Conservation (phyloP, 2,888 invertebrate species). For the Cheilosia impressa region DNA sequence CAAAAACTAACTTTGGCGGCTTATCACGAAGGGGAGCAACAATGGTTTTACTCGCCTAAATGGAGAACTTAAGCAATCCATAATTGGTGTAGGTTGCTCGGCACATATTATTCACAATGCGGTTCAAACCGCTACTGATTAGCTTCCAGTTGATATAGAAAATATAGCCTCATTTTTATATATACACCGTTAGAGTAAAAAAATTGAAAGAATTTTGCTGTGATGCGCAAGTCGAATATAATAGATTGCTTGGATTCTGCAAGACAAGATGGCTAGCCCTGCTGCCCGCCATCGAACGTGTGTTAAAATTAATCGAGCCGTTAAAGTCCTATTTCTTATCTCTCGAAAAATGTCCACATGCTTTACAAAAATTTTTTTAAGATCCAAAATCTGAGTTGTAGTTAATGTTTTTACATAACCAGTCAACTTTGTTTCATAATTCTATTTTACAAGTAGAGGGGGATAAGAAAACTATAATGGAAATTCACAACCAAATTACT, state of each 20-base stretch:
- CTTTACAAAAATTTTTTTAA: too few relatives aligned
- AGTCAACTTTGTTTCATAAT: too few relatives aligned
- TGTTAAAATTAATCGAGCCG: conserved; percentile 16
- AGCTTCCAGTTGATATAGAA: too few relatives aligned
- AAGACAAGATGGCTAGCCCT: too few relatives aligned
- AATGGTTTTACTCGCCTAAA: not conserved
- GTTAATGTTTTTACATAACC: too few relatives aligned
- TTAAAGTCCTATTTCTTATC: conserved; percentile 1
- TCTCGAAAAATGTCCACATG: too few relatives aligned
- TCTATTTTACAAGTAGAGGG: too few relatives aligned
- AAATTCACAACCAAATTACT: conserved; percentile 19
- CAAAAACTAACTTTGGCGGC: conserved; percentile 4
- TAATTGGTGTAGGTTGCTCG: conserved; percentile 16
- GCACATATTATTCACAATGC: conserved; percentile 6
- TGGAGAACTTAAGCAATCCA: not conserved
- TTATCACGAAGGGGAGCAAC: conserved; percentile 3
- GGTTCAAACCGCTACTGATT: too few relatives aligned
- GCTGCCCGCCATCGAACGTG: conserved; percentile 24
- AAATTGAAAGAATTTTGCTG: conserved; percentile 38
- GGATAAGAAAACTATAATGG: conserved; percentile 8
- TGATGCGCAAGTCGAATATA: conserved; percentile 38
- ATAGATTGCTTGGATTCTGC: not conserved
- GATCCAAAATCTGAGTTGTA: too few relatives aligned
- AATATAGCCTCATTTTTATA: too few relatives aligned
- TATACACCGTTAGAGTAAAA: not conserved